Base-by-base conservation (phyloP, 1,140 invertebrate genomes). In the Eubasilissa regina region DNA sequence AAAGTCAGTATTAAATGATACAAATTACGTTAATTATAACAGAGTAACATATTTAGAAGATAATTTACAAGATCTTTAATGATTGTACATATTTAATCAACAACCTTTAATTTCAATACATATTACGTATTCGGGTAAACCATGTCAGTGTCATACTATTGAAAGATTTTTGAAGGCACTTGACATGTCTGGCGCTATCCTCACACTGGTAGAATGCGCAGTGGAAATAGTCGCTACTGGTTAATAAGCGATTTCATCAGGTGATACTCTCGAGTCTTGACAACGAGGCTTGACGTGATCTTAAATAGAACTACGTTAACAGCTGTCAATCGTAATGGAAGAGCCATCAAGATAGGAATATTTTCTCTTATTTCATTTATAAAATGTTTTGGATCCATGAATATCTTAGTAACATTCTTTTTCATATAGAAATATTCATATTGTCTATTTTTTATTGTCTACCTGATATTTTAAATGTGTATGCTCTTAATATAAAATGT, bases 321-420 rank as follows among this genome's bases (percentile, higher is more conserved):
- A 64, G 44, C 75, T 76, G 75, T 76, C 75, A 64, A 47, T 44
- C 15, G 64, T 68, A 48, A 68, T 68, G 19, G 64, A 68, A n/a
- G 7, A 68, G 8, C 44, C 4, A 68, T 68, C 64, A 45, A 43
- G 64, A 68, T 68, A 68, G 1, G 64, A 15, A 68, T 45, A 68
- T 68, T 68, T 68, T 7, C 19, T 64, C 64, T 15, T 21, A 68
- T 68, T 68, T 68, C 64, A 19, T 13, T 10, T 48, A 4, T 64
- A 3, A 25, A 3, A 3, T 3, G 1, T 35, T 35, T 35, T 35
- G 1, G 25, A 6, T 35, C 6, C 25, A 35, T 35, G 25, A 35
- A 8, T n/a, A n/a, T 58, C 21, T 3, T 10, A 8, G 55, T 4
- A 15, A 7, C 55, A 58, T 58, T 58, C 55, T 19, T 21, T 0